A percentile compares a stretch with the other conserved stretches of the same genome.
Conservation (phyloP, 2,113 vertebrate genomes). For the Seriola dumerili region DNA sequence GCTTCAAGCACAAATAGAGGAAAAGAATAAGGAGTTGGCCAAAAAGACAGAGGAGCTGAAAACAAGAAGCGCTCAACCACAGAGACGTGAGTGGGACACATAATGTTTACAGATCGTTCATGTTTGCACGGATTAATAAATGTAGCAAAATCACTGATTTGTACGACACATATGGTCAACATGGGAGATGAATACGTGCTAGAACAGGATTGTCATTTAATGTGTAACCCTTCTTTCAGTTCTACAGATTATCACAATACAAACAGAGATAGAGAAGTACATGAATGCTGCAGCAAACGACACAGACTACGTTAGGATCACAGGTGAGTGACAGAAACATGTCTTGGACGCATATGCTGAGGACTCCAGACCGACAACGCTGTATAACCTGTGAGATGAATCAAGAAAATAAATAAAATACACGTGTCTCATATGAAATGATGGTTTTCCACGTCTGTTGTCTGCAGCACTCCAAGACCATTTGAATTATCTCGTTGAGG, state of each 20-base stretch:
- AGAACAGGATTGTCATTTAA: background rate
- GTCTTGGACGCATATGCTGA: accelerated
- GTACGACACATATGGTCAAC: background rate
- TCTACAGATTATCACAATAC: conserved; percentile 54
- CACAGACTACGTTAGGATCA: background rate
- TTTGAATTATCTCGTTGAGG: conserved; percentile 4
- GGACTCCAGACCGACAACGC: background rate
- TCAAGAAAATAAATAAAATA: background rate
- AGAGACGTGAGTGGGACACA: conserved; percentile 41
- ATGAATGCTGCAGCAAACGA: background rate
- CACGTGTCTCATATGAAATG: background rate
- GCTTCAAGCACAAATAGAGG: conserved; percentile 38
- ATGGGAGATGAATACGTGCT: background rate
- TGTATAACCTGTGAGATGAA: background rate
- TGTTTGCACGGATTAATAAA: background rate
- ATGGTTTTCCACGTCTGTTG: background rate
- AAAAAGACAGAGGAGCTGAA: conserved; percentile 42
- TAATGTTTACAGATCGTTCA: background rate
- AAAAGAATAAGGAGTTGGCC: conserved; percentile 38
- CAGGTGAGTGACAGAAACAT: conserved; percentile 32
- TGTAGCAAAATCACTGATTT: background rate
- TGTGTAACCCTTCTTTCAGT: conserved; percentile 40
- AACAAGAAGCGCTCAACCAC: conserved; percentile 35
- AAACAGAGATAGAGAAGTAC: conserved; percentile 46
- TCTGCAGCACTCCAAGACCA: conserved; percentile 31